Percentiles rank a stretch among this genome's conserved stretches.
phyloP scores from a whole-genome alignment of 2,888 invertebrate genomes.

The Erebia epiphron region DNA sequence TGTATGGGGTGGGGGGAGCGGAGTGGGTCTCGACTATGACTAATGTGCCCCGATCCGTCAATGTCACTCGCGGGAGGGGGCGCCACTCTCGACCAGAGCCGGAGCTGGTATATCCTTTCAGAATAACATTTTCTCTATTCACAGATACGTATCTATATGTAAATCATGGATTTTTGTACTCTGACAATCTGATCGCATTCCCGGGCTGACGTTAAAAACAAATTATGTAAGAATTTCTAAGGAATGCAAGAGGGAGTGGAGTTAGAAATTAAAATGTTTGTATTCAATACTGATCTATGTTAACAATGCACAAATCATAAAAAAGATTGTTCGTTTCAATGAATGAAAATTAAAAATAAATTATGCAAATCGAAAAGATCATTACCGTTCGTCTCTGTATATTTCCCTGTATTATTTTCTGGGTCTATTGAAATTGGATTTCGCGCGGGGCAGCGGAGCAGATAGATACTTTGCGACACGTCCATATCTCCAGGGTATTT shows the following conservation, averaged over 20 bases:
- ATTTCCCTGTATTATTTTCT: constrained; percentile 47
- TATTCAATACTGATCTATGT: constrained; percentile 2
- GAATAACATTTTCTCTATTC: constrained; percentile 75
- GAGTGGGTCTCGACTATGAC: constrained; percentile 85
- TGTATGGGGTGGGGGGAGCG: constrained; percentile 72
- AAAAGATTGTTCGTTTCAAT: background rate
- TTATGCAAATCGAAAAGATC: constrained; percentile 6
- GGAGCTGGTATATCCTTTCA: constrained; percentile 71
- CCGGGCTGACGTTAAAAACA: constrained; percentile 31
- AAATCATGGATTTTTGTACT: constrained; percentile 62
- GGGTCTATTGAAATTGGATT: constrained; percentile 75
- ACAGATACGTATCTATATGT: constrained; percentile 75
- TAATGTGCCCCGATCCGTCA: constrained; percentile 87
- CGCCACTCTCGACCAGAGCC: constrained; percentile 73
- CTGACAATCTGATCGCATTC: constrained; percentile 40
- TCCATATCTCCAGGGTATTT: constrained; percentile 74
- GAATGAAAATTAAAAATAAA: background rate
- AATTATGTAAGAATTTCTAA: constrained; percentile 31
- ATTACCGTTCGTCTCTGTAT: constrained; percentile 51
- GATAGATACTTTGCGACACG: constrained; percentile 61
- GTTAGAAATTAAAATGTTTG: constrained; percentile 18
- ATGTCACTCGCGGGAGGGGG: constrained; percentile 83
- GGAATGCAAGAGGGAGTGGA: constrained; percentile 29
- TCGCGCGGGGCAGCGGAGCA: constrained; percentile 59
- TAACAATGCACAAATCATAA: background rate